Base-by-base conservation (phyloP, 2,113 vertebrate genomes). In the Solea senegalensis region DNA sequence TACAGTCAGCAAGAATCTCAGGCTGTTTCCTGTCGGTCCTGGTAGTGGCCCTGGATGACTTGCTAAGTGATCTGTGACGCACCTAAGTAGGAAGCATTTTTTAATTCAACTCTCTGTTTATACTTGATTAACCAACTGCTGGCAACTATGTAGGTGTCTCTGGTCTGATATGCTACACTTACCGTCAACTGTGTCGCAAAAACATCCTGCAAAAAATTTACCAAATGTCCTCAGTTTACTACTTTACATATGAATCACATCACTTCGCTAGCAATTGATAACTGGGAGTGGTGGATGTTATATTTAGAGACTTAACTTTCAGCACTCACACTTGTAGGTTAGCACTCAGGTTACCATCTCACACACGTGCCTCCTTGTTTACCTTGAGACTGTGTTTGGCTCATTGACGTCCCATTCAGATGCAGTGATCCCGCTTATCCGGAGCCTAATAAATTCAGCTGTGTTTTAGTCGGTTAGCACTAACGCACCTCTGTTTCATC, bases 331-430 rank as follows among this genome's bases (percentile, higher is more conserved):
- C 40, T 21, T 71, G n/a, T 2, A 46, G 69, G 55, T 67, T 56
- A 43, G 85, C 91, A 78, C 94, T 95, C 92, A 88, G 89, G 92
- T 94, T 95, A 92, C 93, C 90, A 90, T 88, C 88, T 94, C 94
- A 93, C 93, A 94, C 94, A 93, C 95, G 92, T 90, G 93, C 92
- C 53, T 93, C 92, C 94, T 94, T 95, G 94, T 95, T 94, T 96
- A 95, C 93, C 93, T 94, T 92, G 87, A 92, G 91, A 94, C 94
- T 73, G 93, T 95, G 90, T 91, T 92, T 93, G 93, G 92, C 93
- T 95, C 94, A 91, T 90, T 96, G 94, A 94, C 92, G 92, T 95
- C 93, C 92, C 92, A 95, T 97, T 95, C 94, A 93, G 94, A 88
- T 91, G 90, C 84, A 81, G 88, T 94, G 95, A 96, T 93, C 94